Percentiles rank a stretch among this genome's conserved stretches.
phyloP scores from a whole-genome alignment of 2,113 vertebrate genomes.

The Loxodonta africana region DNA sequence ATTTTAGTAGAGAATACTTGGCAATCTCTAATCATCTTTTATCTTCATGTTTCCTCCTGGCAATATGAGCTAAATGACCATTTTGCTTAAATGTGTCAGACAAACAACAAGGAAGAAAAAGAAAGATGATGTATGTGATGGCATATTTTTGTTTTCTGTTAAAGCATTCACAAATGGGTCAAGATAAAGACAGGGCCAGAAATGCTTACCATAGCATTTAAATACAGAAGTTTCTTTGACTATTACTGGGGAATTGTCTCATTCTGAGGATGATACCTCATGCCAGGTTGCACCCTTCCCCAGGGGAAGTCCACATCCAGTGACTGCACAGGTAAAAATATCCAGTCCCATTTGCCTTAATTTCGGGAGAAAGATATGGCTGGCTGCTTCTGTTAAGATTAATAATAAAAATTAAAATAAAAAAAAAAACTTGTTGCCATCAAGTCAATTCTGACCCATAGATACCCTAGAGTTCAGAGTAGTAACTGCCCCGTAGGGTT shows the following conservation, averaged over 20 bases:
- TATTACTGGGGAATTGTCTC: not conserved
- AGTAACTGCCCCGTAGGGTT: no score
- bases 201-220: slow-evolving; percentile 61
- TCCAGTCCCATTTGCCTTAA: not conserved
- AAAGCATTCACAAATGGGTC: slow-evolving; percentile 63
- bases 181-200: slow-evolving; percentile 57
- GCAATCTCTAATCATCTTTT: not conserved
- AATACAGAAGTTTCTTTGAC: slow-evolving; percentile 35
- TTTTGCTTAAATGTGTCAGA: slow-evolving; percentile 59
- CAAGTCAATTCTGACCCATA: no score
- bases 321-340: not conserved
- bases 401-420: no score
- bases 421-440: no score
- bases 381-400: no score
- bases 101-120: slow-evolving; percentile 64
- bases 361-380: no score
- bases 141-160: slow-evolving; percentile 1
- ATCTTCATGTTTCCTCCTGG: not conserved
- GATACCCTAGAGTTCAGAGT: no score
- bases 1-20: not conserved
- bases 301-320: not conserved
- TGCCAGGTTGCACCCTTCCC: not conserved
- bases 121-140: not conserved
- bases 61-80: slow-evolving; percentile 48
- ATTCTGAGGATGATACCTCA: not conserved